These are phyloP conservation scores for Achatina immaculata DNA, from an alignment of 1,140 invertebrate species.

Conservation along the genomic window DNA sequence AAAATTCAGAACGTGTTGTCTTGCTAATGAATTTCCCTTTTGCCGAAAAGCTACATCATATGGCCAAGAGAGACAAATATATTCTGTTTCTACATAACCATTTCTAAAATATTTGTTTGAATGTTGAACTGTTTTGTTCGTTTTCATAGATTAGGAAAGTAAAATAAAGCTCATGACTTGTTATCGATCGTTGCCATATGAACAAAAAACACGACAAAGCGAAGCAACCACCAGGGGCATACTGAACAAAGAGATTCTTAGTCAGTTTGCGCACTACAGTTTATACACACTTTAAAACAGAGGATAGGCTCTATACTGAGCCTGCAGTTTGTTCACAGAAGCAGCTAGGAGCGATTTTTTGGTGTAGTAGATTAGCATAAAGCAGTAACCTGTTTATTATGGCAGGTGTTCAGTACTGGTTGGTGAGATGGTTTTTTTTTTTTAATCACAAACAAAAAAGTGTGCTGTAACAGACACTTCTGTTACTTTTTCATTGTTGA, in stretches of 20 bases:
- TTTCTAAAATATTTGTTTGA: neutral
- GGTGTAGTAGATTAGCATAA: neutral
- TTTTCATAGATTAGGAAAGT: too few species aligned
- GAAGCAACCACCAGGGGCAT: slow-evolving; percentile 18
- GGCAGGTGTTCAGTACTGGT: neutral
- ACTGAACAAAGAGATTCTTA: slow-evolving; percentile 33
- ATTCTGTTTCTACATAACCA: neutral
- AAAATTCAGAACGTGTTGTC: neutral
- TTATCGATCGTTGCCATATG: slow-evolving; percentile 37
- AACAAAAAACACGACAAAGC: slow-evolving; percentile 15
- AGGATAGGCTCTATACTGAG: neutral
- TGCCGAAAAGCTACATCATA: neutral
- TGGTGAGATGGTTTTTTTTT: neutral
- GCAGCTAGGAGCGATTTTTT: neutral
- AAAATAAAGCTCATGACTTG: neutral
- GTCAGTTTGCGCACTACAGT: neutral
- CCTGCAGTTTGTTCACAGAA: neutral
- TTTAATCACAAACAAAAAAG: too few species aligned
- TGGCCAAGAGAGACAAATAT: neutral
- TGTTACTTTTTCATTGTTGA: too few species aligned
- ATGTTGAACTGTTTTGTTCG: neutral
- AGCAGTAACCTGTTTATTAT: neutral
- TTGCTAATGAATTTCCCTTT: neutral
- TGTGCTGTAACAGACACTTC: too few species aligned
- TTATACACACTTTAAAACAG: neutral